These are phyloP conservation scores for Acleris cristana DNA, from an alignment of 2,888 invertebrate genomes.

Conservation along the genomic window DNA sequence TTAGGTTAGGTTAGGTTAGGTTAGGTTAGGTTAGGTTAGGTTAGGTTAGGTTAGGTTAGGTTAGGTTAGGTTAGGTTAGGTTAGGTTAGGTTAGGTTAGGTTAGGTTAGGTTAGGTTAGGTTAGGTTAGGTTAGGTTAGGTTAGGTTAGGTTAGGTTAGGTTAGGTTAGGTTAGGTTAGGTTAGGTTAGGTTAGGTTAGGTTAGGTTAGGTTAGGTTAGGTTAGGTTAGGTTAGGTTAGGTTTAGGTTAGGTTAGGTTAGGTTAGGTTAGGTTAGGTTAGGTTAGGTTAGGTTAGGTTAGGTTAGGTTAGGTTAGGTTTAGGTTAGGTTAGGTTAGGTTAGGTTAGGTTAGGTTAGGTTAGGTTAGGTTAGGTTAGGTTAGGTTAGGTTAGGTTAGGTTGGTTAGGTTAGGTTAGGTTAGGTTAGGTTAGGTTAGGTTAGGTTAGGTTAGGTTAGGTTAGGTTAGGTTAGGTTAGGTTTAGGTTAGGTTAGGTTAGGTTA, in stretches of 20 bases:
- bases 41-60: conserved; percentile 9
- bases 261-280: conserved; percentile 15
- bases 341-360: conserved; percentile 34
- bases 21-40: conserved; percentile 6
- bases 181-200: conserved; percentile 18
- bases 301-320: conserved; percentile 16
- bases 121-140: conserved; percentile 6
- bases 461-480: conserved; percentile 33
- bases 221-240: conserved; percentile 32
- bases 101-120: conserved; percentile 9
- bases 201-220: conserved; percentile 15
- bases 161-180: conserved; percentile 19
- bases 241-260: no score
- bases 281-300: conserved; percentile 13
- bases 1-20: conserved; percentile 18
- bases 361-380: conserved; percentile 34
- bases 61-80: conserved; percentile 11
- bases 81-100: conserved; percentile 11
- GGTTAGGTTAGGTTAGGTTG: no score
- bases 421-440: conserved; percentile 32
- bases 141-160: conserved; percentile 11
- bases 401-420: no score
- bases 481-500: no score
- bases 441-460: conserved; percentile 37
- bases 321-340: no score